Evolutionary conservation across 2,113 vertebrate species (phyloP), one percentile per base, ranked within the genome.

Genomic region (Grallaria varia): DNA sequence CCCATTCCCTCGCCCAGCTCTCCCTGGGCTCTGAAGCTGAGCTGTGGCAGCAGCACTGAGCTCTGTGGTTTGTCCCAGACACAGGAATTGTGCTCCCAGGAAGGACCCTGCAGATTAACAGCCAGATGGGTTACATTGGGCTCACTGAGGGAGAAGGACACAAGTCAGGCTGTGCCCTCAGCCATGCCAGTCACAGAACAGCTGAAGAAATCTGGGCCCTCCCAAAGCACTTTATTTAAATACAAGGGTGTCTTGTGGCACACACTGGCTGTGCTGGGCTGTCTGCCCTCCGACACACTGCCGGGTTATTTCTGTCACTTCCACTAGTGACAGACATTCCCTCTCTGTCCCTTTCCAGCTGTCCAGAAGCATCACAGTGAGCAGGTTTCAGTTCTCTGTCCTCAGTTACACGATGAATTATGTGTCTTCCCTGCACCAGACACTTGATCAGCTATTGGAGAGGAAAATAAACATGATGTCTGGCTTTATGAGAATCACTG

Each of bases 341-440:
- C 82, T 35, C 50, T 35, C 81, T 88, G 84, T 85, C 77, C 87
- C 50, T 39, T 95, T 55, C 79, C 96, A 97, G 87, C 95, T 97
- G 95, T 58, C 84, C 89, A 78, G 93, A 94, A 62, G 67, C 62
- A 81, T 94, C 95, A 95, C 49, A 62, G 89, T 1, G 15, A 84
- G 44, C 49, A 92, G 60, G 33, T 52, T 77, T 58, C 5, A 28
- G 55, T 39, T 90, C 56, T 49, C 40, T 23, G 25, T 90, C 69
- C 45, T 0, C 8, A 79, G 37, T 45, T 86, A 77, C 72, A 80
- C 0, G 21, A 79, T 75, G 47, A 93, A 66, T 87, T 73, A 53
- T 47, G 37, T 14, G 4, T 91, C 68, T 71, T 77, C 55, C 72
- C 56, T 66, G 60, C 56, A 35, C 40, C 71, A 91, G 81, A 55